Evolutionary conservation across 2,113 vertebrate genomes (phyloP).

Genomic region (crab-eating macaque (Macaca fascicularis)): DNA sequence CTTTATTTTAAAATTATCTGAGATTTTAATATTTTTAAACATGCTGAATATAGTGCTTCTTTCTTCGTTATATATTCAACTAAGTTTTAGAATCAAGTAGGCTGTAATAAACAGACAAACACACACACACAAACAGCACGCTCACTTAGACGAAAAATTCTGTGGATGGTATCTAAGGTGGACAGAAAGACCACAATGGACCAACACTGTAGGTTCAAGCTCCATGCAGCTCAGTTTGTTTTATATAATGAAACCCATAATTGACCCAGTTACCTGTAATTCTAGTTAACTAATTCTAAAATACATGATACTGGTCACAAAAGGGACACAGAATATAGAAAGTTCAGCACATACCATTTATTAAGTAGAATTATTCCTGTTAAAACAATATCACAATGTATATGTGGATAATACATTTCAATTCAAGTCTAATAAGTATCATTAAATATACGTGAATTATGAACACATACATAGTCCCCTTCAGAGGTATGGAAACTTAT

Average conservation of each 20-base stretch:
- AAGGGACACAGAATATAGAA: background rate
- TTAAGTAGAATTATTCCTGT: background rate
- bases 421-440: background rate
- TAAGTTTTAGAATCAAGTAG: conserved; percentile 12
- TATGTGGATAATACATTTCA: background rate
- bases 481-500: background rate
- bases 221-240: background rate
- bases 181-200: background rate
- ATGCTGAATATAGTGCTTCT: background rate
- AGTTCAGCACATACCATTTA: background rate
- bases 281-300: background rate
- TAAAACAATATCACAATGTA: background rate
- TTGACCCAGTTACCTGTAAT: background rate
- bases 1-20: background rate
- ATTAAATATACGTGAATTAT: background rate
- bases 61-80: background rate
- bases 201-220: background rate
- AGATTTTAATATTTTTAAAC: background rate
- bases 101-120: background rate
- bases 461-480: background rate
- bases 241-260: background rate
- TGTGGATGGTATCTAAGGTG: background rate
- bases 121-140: background rate
- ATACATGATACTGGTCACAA: background rate
- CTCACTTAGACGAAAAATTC: background rate